Conservation (phyloP, 2,888 invertebrate species). For the Koerneria pararmatus region DNA sequence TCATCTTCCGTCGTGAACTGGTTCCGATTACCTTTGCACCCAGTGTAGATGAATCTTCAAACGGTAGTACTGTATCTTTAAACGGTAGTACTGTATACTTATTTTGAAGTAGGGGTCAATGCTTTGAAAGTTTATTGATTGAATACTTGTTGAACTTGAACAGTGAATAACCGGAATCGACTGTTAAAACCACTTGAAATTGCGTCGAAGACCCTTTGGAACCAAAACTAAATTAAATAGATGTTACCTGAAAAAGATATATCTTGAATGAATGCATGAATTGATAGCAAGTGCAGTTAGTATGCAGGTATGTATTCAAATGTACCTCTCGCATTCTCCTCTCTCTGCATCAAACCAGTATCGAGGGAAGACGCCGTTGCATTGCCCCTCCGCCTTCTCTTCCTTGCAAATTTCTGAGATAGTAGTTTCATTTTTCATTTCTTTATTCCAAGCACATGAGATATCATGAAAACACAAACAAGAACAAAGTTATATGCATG, state of each 20-base stretch:
- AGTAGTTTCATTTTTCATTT: constrained; percentile 16
- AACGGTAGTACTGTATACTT: constrained; percentile 68
- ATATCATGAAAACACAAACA: constrained; percentile 7
- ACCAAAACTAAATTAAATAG: too few species aligned
- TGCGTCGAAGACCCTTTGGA: too few species aligned
- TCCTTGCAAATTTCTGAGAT: constrained; percentile 77
- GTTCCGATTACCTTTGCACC: constrained; percentile 69
- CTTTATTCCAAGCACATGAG: not conserved
- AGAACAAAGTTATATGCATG: not conserved
- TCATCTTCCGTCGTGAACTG: constrained; percentile 61
- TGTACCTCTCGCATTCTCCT: constrained; percentile 69
- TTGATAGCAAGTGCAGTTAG: not conserved
- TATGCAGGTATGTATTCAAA: not conserved
- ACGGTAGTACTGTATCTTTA: constrained; percentile 69
- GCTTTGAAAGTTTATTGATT: too few species aligned
- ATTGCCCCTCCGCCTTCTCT: constrained; percentile 76
- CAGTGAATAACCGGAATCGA: too few species aligned
- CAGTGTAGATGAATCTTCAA: constrained; percentile 77
- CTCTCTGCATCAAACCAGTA: constrained; percentile 78
- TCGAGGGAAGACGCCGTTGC: constrained; percentile 79
- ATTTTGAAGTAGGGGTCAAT: too few species aligned
- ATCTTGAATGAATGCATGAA: too few species aligned
- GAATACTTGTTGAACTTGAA: too few species aligned
- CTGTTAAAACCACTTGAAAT: too few species aligned
- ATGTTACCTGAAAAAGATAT: too few species aligned